Percentiles rank a stretch among this genome's conserved stretches.
phyloP scores from a whole-genome alignment of 2,113 vertebrate genomes.

The Desmodus rotundus region DNA sequence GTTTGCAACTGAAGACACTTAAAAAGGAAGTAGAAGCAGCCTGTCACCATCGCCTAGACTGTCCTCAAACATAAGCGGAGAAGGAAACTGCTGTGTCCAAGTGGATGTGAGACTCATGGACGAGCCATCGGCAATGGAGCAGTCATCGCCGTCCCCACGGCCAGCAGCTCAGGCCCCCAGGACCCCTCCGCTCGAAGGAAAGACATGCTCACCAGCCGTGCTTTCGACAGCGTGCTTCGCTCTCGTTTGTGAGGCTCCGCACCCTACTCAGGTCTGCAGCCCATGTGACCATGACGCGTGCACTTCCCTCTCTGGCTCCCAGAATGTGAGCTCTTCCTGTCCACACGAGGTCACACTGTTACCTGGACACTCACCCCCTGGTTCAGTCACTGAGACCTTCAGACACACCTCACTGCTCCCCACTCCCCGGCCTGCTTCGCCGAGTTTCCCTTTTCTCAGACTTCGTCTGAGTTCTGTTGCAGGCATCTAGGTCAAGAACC shows the following conservation, averaged over 20 bases:
- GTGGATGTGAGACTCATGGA: rapidly evolving
- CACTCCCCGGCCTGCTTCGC: neutral
- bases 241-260: neutral
- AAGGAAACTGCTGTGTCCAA: neutral
- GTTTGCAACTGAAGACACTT: neutral
- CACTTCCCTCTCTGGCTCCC: too few species aligned
- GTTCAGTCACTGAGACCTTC: neutral
- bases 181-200: neutral
- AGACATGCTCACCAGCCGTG: rapidly evolving
- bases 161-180: neutral
- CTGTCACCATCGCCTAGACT: neutral
- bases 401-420: rapidly evolving
- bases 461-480: neutral
- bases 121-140: rapidly evolving
- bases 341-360: neutral
- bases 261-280: neutral
- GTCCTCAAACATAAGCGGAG: rapidly evolving
- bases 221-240: rapidly evolving
- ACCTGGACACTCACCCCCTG: rapidly evolving
- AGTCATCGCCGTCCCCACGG: rapidly evolving
- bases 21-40: neutral
- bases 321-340: neutral
- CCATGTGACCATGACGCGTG: rapidly evolving
- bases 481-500: neutral
- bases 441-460: neutral